Base-by-base conservation (phyloP, 2,113 vertebrate genomes). In the Melanostigma gelatinosum region DNA sequence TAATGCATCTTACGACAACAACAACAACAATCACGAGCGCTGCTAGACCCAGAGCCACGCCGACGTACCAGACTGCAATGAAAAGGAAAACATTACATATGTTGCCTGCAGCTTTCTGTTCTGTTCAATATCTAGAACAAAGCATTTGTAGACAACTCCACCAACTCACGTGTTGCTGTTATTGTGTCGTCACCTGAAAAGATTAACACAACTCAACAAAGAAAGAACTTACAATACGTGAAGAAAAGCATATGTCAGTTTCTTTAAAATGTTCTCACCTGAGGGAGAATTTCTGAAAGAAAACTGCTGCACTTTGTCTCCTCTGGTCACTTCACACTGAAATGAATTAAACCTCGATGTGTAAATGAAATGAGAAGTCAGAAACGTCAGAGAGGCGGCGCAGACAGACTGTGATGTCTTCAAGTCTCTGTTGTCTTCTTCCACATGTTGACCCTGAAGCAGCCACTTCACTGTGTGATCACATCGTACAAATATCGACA, bases 401-500 rank as follows among this genome's bases (percentile, higher is more conserved):
- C 62, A 64, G 22, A 0, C 0, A 16, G 15, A 16, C 8, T 0
- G 29, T 36, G 69, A 55, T 18, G 29, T 67, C 3, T 8, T 75
- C 12, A 61, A 0, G 8, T 44, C n/a, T 38, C 3, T 6, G 6
- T n/a, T 0, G 5, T 54, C 1, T 66, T 12, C 1, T 1, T 34
- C 34, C 34, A 34, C 34, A 34, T 6, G 5, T 34, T 34, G 34
- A 34, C 34, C 34, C 34, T 34, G 34, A 34, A 34, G 5, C 34
- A 34, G 34, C 34, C 34, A 34, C 34, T 34, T 34, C 34, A 68
- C 44, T 34, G 0, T 24, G 34, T 48, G 10, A 10, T 0, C 0
- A 8, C 75, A 79, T 0, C 0, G 0, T 6, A 0, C 8, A 24
- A 0, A 11, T n/a, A 3, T 27, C 1, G 0, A 3, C 58, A 79